These are phyloP conservation scores for Drosophila carrolli DNA, from an alignment of 1,140 invertebrate genomes.

Conservation along the genomic window DNA sequence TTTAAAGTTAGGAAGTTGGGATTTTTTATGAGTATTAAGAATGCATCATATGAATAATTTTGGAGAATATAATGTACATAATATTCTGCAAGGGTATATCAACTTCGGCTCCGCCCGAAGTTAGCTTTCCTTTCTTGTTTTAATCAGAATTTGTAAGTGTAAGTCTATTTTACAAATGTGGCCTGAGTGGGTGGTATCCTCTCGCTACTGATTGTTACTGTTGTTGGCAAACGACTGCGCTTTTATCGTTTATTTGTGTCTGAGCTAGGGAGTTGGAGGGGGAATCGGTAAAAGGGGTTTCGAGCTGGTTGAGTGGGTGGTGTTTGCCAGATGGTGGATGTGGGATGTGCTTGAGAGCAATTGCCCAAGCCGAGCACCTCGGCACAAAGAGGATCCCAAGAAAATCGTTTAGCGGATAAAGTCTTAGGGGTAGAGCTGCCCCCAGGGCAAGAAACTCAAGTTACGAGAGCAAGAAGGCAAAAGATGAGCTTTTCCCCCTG, in stretches of 20 bases:
- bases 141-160: not conserved
- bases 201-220: slow-evolving; percentile 80
- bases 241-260: slow-evolving; percentile 81
- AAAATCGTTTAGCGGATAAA: slow-evolving; percentile 54
- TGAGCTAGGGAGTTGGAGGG: slow-evolving; percentile 26
- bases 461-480: slow-evolving; percentile 15
- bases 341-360: slow-evolving; percentile 44
- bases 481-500: slow-evolving; percentile 19
- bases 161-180: not conserved
- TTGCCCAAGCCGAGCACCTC: slow-evolving; percentile 44
- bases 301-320: slow-evolving; percentile 1
- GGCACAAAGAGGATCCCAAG: slow-evolving; percentile 46
- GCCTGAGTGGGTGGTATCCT: slow-evolving; percentile 21
- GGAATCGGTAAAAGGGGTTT: slow-evolving; percentile 15
- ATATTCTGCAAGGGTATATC: too few species aligned
- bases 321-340: slow-evolving; percentile 7
- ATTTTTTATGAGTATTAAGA: too few species aligned
- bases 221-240: slow-evolving; percentile 76
- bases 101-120: too few species aligned
- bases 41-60: too few species aligned
- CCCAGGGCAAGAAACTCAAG: not conserved
- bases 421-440: slow-evolving; percentile 13
- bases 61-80: too few species aligned
- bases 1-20: too few species aligned
- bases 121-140: too few species aligned